A percentile compares a stretch with the other conserved stretches of the same genome.
These are phyloP conservation scores for Nipponia nippon DNA, from an alignment of 2,113 vertebrate species.

Conservation along the genomic window DNA sequence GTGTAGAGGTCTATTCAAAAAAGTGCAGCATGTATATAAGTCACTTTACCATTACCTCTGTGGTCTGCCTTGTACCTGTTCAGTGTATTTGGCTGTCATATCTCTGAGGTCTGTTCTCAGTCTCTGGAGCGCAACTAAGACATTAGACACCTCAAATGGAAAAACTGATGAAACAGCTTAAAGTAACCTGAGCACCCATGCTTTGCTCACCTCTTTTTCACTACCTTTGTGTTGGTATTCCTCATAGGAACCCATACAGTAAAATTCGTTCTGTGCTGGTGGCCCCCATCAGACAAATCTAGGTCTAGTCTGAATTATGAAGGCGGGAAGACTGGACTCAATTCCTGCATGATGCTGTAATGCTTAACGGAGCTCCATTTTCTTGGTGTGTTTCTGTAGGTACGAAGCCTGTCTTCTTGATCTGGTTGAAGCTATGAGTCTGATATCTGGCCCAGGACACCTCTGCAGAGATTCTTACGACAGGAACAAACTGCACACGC, in stretches of 20 bases:
- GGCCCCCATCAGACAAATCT: not conserved
- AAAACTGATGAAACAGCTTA: not conserved
- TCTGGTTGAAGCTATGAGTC: slow-evolving; percentile 82
- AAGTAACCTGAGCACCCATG: not conserved
- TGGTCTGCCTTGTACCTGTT: not conserved
- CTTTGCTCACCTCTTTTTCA: not conserved
- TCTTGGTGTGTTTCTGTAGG: slow-evolving; percentile 67
- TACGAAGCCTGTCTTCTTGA: slow-evolving; percentile 81
- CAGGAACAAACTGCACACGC: not conserved
- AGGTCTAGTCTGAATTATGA: not conserved
- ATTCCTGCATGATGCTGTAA: not conserved
- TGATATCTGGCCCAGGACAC: slow-evolving; percentile 38
- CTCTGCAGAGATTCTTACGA: not conserved
- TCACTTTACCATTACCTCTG: not conserved
- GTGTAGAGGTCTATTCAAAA: not conserved
- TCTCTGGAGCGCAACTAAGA: not conserved
- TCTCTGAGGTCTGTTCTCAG: not conserved
- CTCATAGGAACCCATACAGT: not conserved
- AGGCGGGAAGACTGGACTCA: not conserved
- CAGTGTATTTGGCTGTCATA: not conserved
- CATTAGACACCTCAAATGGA: not conserved
- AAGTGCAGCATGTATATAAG: not conserved
- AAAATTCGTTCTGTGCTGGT: not conserved
- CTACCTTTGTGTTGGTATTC: not conserved
- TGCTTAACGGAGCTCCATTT: not conserved